Base-by-base conservation (phyloP, 2,888 invertebrate genomes). In the Seladonia tumulorum region DNA sequence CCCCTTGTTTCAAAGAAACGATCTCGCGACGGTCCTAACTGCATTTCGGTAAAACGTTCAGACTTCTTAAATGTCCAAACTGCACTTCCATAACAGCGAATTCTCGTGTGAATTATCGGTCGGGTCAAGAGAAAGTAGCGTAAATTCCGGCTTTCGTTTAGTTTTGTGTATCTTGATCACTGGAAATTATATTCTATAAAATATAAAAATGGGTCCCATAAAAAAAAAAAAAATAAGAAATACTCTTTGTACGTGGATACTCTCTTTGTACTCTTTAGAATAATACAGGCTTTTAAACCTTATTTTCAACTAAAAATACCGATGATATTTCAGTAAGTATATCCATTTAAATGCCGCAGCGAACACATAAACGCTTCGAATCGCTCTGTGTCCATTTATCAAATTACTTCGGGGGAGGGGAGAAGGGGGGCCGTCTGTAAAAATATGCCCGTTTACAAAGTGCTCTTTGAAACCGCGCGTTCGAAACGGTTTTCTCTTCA, bases 81-180 rank as follows among this genome's bases (percentile, higher is more conserved):
- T 14, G 53, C 12, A 29, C 35, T n/a, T 45, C 76, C 60, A 14
- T 75, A 63, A 70, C 70, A 16, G 29, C 45, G 76, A 57, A 76
- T 76, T 72, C 76, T 35, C 63, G 8, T 63, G 49, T 22, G 70
- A 71, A 42, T 81, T 80, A 80, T 72, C 53, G 70, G 42, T 22
- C 71, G 5, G n/a, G 39, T 74, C 35, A 60, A 35, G 60, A 47
- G 81, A 76, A 81, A 74, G 72, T 53, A 39, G 53, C 25, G 42
- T 73, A 29, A 72, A 79, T 72, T 35, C 60, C 42, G 16, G 42
- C n/a, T 63, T 60, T 73, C 66, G 35, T 78, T 35, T 45, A 71
- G 57, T 81, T 71, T 53, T 53, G 53, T 18, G 53, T 53, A 53
- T 53, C 53, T 53, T 22, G 53, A 8, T 53, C 22, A 22, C 2